A percentile compares a stretch with the other conserved stretches of the same genome.
Conservation (phyloP, 2,113 vertebrate genomes). For the Xiphophorus maculatus region DNA sequence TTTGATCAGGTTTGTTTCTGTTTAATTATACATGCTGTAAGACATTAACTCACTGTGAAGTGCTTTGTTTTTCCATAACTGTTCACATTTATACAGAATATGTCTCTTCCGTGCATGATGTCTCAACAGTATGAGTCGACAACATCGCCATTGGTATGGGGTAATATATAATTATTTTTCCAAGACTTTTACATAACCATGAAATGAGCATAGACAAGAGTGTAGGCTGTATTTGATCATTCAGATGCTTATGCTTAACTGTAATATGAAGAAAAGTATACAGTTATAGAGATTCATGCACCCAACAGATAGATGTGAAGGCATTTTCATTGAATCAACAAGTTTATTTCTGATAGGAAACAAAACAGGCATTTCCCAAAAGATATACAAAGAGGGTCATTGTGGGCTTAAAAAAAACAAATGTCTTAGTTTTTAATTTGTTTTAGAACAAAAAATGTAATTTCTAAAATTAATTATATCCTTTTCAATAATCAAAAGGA, state of each 20-base stretch:
- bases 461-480: too few relatives aligned
- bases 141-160: not conserved
- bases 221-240: not conserved
- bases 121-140: not conserved
- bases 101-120: too few relatives aligned
- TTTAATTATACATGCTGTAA: not conserved
- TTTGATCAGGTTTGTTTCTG: not conserved
- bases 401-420: not conserved
- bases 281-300: not conserved
- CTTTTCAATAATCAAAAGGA: too few relatives aligned
- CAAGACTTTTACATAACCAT: not conserved
- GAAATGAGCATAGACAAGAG: not conserved
- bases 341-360: not conserved
- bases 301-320: not conserved
- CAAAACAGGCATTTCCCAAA: not conserved
- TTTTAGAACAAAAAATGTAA: not conserved
- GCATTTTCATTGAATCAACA: not conserved
- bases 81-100: too few relatives aligned
- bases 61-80: not conserved
- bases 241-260: not conserved
- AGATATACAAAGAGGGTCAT: not conserved
- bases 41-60: accelerated
- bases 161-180: not conserved
- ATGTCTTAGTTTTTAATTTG: not conserved
- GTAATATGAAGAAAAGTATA: not conserved